Base-by-base conservation (phyloP, 2,113 vertebrate genomes). In the Formicarius rufipectus region DNA sequence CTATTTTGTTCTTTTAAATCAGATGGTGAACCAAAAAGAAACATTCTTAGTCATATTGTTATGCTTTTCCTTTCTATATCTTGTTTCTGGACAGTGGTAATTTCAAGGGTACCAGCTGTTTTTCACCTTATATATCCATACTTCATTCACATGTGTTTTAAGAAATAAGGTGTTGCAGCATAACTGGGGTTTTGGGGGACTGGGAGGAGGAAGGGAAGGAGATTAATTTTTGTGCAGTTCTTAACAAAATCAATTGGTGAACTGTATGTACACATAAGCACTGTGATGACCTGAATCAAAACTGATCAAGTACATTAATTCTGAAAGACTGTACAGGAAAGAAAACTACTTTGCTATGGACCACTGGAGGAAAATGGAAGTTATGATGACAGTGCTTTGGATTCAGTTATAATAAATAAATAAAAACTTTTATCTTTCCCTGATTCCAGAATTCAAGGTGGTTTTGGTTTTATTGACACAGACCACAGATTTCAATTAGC, bases 1-100 rank as follows among this genome's bases (percentile, higher is more conserved):
- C 78, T 94, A 82, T 50, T 95, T 87, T 90, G 53, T 78, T 94
- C 74, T 86, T 30, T 80, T 69, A 80, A 69, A 93, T 90, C 76
- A 86, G 69, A 88, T 28, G 64, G 27, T 53, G 75, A 92, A 84
- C 17, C 12, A 58, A 84, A 93, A 92, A 86, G 72, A 90, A 79
- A 27, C 47, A 73, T 63, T 89, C 49, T 85, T 84, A 62, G 64
- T 19, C 78, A 55, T 16, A 85, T 55, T 82, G 82, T 83, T 95
- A 74, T 1, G 22, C 39, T 94, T 93, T 86, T 88, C 45, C 63
- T 93, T 96, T 96, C 72, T 59, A 28, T 37, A 71, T 63, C 62
- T 95, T 28, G 22, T 69, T 73, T 88, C 90, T 80, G 35, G 33
- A 85, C 39, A 76, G 58, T 53, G 44, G 47, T 28, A 84, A 58